These are phyloP conservation scores for Euschistus heros DNA, from an alignment of 1,140 invertebrate species.

Conservation along the genomic window DNA sequence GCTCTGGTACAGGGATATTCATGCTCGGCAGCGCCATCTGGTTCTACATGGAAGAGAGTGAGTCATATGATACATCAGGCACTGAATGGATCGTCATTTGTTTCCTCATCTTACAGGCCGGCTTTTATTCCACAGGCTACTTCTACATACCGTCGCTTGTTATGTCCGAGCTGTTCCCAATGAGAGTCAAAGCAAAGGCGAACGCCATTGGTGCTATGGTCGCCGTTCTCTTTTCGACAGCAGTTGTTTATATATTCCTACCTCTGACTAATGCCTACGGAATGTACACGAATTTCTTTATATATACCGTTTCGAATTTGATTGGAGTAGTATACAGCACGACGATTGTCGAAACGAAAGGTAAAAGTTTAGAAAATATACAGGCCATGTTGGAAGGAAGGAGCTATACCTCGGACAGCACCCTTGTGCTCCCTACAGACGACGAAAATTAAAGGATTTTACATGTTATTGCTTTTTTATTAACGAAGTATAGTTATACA, in stretches of 20 bases:
- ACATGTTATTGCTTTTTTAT: no score
- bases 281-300: neutral
- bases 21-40: neutral
- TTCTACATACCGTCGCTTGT: neutral
- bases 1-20: neutral
- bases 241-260: neutral
- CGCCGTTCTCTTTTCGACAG: neutral
- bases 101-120: neutral
- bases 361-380: neutral
- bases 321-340: neutral
- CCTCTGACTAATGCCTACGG: neutral
- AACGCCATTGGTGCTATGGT: neutral
- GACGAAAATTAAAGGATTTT: no score
- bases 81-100: neutral
- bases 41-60: neutral
- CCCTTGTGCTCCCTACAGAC: no score
- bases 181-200: neutral
- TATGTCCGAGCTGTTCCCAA: conserved; percentile 2
- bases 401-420: neutral
- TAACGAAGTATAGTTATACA: no score
- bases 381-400: conserved; percentile 1
- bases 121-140: neutral
- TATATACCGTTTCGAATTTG: neutral
- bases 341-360: neutral
- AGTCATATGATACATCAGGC: neutral